Evolutionary conservation across 2,888 invertebrate species (phyloP).

Genomic region (Brachyopa scutellaris): DNA sequence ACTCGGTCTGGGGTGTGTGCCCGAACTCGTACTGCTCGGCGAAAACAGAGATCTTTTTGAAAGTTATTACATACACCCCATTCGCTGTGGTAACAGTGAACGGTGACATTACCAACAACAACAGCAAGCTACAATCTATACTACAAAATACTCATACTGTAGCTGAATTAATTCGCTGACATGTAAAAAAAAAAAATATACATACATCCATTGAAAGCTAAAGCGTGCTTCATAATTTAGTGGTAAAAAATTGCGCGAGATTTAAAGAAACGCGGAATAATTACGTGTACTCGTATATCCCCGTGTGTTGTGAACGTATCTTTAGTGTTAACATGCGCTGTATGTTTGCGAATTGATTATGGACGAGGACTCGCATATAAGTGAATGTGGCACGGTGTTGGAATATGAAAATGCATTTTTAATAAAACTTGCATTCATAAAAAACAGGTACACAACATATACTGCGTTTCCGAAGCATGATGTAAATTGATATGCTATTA

Average conservation of each 20-base stretch:
- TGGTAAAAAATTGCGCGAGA: conserved; percentile 22
- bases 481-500: conserved; percentile 52
- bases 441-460: conserved; percentile 27
- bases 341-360: conserved; percentile 16
- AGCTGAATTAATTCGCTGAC: conserved; percentile 55
- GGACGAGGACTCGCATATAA: neutral
- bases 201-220: conserved; percentile 13
- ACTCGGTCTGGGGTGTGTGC: neutral
- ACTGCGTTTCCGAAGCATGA: conserved; percentile 38
- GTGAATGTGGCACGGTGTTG: neutral
- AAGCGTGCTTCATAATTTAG: conserved; percentile 24
- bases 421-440: too few species aligned
- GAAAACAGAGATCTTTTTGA: conserved; percentile 47
- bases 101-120: too few species aligned
- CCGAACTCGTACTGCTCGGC: too few species aligned
- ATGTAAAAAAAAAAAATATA: conserved; percentile 19
- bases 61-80: conserved; percentile 49
- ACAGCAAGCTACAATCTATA: too few species aligned
- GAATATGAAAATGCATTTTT: conserved; percentile 36
- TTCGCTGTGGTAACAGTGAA: conserved; percentile 20
- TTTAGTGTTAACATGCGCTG: neutral
- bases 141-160: neutral
- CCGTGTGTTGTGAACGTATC: conserved; percentile 13
- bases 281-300: neutral
- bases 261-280: conserved; percentile 40